Conservation (phyloP, 2,113 vertebrate genomes). For the Poecilia latipinna region DNA sequence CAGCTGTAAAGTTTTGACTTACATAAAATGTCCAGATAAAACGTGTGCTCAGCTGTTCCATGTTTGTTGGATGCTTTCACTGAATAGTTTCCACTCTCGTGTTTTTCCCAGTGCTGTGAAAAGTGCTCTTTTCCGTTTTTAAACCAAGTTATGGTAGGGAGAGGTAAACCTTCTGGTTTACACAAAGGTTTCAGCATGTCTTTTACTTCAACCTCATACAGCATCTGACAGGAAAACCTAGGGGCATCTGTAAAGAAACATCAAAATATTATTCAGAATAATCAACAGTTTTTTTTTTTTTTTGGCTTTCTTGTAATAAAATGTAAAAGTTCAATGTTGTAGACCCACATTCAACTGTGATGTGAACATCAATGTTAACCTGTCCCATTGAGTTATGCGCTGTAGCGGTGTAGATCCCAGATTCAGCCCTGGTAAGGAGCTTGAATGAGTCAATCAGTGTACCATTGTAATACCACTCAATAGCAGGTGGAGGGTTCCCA, state of each 20-base stretch:
- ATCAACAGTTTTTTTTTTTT: neutral
- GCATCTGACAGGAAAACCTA: constrained; percentile 18
- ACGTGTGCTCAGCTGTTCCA: constrained; percentile 11
- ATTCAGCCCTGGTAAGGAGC: constrained; percentile 32
- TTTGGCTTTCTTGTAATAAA: neutral
- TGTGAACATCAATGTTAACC: neutral
- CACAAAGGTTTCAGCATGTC: constrained; percentile 2
- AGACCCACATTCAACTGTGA: constrained; percentile 69
- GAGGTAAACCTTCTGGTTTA: constrained; percentile 40
- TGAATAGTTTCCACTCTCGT: constrained; percentile 43
- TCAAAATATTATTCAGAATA: neutral
- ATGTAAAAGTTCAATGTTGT: neutral
- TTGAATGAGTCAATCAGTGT: neutral
- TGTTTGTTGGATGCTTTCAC: constrained; percentile 49
- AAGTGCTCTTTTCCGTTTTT: constrained; percentile 13
- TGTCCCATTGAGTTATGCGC: neutral
- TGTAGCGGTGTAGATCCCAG: constrained; percentile 39
- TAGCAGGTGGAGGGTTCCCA: constrained; percentile 55
- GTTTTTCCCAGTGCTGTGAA: neutral
- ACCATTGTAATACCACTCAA: constrained; percentile 39
- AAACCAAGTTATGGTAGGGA: constrained; percentile 17
- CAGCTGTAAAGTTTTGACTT: constrained; percentile 15
- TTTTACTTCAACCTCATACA: constrained; percentile 3
- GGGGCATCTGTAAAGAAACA: constrained; percentile 52
- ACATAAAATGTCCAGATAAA: constrained; percentile 55